Evolutionary conservation across 2,888 invertebrate species (phyloP).

Genomic region (Oscheius onirici): DNA sequence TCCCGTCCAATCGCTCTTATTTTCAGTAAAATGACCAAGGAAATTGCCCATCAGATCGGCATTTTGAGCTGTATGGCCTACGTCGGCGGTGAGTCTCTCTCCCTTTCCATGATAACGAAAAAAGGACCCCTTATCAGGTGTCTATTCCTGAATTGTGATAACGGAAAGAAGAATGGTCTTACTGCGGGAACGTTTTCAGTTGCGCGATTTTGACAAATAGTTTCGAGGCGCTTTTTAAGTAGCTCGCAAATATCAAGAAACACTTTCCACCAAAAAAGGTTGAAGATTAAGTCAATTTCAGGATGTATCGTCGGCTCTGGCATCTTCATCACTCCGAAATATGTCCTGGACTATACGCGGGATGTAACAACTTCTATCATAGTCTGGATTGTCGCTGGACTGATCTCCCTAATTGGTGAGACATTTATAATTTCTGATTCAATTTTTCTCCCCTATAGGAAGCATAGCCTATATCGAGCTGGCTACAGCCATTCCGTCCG

Average conservation of each 20-base stretch:
- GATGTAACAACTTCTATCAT: conserved; percentile 82
- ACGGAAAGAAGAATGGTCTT: too few species aligned
- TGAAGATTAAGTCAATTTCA: neutral
- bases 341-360: conserved; percentile 60
- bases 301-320: conserved; percentile 37
- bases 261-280: too few species aligned
- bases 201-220: too few species aligned
- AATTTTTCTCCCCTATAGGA: neutral
- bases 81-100: conserved; percentile 25
- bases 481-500: conserved; percentile 81
- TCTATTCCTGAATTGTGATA: neutral
- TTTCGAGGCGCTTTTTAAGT: too few species aligned
- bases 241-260: too few species aligned
- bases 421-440: neutral
- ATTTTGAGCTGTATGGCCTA: conserved; percentile 20
- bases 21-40: too few species aligned
- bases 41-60: conserved; percentile 15
- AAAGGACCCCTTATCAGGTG: neutral
- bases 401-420: conserved; percentile 82
- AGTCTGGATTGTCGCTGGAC: conserved; percentile 82
- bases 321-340: conserved; percentile 37
- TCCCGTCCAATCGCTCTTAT: too few species aligned
- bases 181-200: too few species aligned
- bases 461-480: conserved; percentile 88
- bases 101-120: neutral